A percentile compares a stretch with the other conserved stretches of the same genome.
Conservation (phyloP, 2,113 vertebrate species). For the Amazona vittata region DNA sequence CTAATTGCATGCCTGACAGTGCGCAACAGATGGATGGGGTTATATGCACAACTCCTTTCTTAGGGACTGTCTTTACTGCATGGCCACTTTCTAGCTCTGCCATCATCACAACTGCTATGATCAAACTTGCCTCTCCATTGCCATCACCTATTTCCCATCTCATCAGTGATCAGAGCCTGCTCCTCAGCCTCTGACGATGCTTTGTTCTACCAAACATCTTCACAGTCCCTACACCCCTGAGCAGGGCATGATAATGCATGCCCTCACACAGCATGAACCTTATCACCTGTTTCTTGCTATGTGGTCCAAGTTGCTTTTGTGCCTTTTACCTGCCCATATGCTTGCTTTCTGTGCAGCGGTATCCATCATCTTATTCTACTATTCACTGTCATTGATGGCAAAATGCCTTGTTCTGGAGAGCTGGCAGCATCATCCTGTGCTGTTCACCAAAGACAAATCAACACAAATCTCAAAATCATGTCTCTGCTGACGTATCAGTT, state of each 20-base stretch:
- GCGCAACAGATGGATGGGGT: background rate
- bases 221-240: background rate
- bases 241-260: accelerated
- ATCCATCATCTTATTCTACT: background rate
- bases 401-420: accelerated
- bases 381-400: accelerated
- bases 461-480: background rate
- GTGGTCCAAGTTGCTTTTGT: background rate
- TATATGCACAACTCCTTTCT: background rate
- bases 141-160: background rate
- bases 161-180: background rate
- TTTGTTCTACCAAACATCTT: background rate
- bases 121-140: background rate
- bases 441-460: background rate
- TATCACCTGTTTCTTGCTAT: background rate
- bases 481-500: background rate
- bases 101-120: background rate
- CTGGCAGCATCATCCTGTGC: accelerated
- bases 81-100: background rate
- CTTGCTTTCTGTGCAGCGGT: accelerated
- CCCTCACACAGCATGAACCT: accelerated
- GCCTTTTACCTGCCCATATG: background rate
- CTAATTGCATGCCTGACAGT: background rate
- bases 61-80: background rate
- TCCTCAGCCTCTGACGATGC: background rate